Conservation (phyloP, 2,797 vertebrate genomes). For the Eulemur coronatus region DNA sequence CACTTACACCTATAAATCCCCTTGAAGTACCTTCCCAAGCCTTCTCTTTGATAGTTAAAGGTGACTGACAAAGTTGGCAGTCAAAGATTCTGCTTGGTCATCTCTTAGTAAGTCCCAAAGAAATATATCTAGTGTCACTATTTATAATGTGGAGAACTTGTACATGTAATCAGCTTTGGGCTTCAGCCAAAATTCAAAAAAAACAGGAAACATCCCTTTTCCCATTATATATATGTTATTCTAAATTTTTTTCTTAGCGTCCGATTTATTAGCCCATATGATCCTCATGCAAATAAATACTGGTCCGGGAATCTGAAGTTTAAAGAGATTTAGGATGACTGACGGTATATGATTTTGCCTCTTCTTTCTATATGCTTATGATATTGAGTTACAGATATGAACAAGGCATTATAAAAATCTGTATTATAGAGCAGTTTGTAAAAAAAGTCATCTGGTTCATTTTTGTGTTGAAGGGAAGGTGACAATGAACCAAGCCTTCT, state of each 20-base stretch:
- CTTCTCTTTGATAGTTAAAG: neutral
- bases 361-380: neutral
- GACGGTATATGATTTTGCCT: neutral
- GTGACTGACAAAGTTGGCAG: neutral
- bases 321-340: neutral
- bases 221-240: neutral
- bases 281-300: neutral
- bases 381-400: neutral
- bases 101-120: neutral
- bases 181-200: neutral
- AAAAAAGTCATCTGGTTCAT: neutral
- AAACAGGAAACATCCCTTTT: neutral
- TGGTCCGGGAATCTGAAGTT: neutral
- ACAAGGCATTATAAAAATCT: neutral
- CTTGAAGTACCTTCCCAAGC: neutral
- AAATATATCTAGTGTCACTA: neutral
- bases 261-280: neutral
- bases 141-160: neutral
- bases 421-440: neutral
- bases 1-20: neutral
- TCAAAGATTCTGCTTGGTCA: neutral
- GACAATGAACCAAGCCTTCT: neutral
- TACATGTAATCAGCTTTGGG: neutral
- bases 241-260: neutral
- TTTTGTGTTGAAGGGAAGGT: neutral